These are phyloP conservation scores for Platerodrilus igneus DNA, from an alignment of 2,888 invertebrate species.

Conservation along the genomic window DNA sequence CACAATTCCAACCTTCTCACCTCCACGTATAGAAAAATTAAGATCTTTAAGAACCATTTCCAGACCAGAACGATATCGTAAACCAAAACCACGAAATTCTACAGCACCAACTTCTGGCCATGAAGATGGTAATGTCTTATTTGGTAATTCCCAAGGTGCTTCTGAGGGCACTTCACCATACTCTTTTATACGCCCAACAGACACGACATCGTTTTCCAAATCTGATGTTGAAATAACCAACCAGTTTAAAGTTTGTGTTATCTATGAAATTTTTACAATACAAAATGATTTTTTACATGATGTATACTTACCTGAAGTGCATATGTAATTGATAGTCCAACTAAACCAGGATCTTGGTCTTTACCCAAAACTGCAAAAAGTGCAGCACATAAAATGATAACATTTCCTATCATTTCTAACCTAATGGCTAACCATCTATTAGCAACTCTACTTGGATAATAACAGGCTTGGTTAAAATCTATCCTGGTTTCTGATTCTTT, in stretches of 20 bases:
- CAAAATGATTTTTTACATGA: background rate
- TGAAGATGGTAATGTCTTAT: conserved; percentile 18
- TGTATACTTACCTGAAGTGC: conserved; percentile 37
- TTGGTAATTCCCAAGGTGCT: conserved; percentile 38
- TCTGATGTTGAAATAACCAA: conserved; percentile 55
- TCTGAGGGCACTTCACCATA: conserved; percentile 48
- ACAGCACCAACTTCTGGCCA: conserved; percentile 51
- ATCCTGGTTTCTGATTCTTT: conserved; percentile 51
- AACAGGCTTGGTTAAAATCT: conserved; percentile 52
- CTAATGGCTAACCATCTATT: conserved; percentile 50
- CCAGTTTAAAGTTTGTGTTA: conserved; percentile 54
- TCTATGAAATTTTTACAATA: conserved; percentile 41
- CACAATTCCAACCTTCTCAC: no score
- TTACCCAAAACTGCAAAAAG: conserved; percentile 52
- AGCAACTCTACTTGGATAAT: conserved; percentile 51
- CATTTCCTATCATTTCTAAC: conserved; percentile 52
- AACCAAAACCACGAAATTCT: conserved; percentile 45
- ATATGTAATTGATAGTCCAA: conserved; percentile 53
- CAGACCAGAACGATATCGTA: conserved; percentile 48
- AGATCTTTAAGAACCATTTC: no score
- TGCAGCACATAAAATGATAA: conserved; percentile 54
- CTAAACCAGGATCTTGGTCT: conserved; percentile 42
- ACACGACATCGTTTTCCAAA: conserved; percentile 57
- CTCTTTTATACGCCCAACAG: conserved; percentile 58
- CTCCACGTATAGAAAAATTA: no score